Evolutionary conservation across 2,888 invertebrate genomes (phyloP), one percentile per base, ranked within the genome.

Genomic region (Coenonympha glycerion): DNA sequence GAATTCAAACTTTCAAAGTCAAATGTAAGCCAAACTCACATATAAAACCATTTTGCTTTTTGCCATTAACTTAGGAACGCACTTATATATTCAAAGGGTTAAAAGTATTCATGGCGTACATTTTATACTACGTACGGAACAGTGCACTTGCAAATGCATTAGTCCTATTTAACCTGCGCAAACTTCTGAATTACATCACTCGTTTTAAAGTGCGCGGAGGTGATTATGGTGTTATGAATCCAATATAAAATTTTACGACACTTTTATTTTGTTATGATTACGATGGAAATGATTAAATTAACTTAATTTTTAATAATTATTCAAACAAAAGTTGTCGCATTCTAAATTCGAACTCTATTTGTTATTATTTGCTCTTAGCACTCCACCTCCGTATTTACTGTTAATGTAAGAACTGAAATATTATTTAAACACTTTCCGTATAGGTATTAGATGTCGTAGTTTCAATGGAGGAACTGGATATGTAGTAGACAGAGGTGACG

Each of bases 131-230:
- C 46, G 16, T 37, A 46, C 36, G 46, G 46, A 46, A 46, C 46
- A 46, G 46, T 46, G 34, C 36, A 46, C 46, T 46, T 37, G 46
- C 34, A 37, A 46, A 46, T 46, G 46, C 46, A 46, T 46, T 46
- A 50, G 54, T 44, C 31, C 47, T 49, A 50, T 50, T 50, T 54
- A 47, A 54, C 45, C 47, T 45, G 44, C 28, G 54, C 47, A 50
- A 54, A 46, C 46, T 46, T 55, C 55, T 28, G 55, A 51, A 51
- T 55, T 55, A 55, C 51, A 55, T 51, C 51, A 51, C 51, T 50
- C 46, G 55, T 55, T 55, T 41, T 51, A 46, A 51, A 55, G 51
- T 55, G 48, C 55, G 34, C 22, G 18, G 48, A 46, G 51, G 51
- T 51, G 51, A 48, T 55, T 36, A 46, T 46, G 24, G 22, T 36